Evolutionary conservation across 2,888 invertebrate species (phyloP).

Genomic region (Drosophila peninsularis): DNA sequence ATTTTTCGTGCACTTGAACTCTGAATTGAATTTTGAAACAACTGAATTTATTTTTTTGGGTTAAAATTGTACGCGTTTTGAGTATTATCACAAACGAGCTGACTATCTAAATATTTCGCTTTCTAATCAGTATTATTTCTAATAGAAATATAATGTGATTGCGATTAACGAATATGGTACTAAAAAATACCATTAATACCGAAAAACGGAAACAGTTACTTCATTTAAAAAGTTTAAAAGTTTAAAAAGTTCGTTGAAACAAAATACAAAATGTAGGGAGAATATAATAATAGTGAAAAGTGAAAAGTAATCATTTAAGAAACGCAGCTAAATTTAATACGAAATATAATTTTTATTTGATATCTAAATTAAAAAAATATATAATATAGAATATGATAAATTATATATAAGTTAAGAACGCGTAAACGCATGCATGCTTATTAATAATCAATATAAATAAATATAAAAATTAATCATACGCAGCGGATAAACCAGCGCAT

Average conservation of each 20-base stretch:
- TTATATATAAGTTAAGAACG: not conserved
- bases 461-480: constrained; percentile 12
- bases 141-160: not conserved
- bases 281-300: not conserved
- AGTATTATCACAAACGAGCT: not conserved
- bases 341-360: no score
- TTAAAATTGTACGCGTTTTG: not conserved
- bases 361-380: no score
- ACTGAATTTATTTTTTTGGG: not conserved
- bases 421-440: not conserved
- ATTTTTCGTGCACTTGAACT: not conserved
- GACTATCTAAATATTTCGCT: not conserved
- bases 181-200: constrained; percentile 9
- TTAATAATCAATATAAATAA: constrained; percentile 2
- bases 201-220: constrained; percentile 3
- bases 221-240: no score
- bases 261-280: not conserved
- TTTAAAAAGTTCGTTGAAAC: not conserved
- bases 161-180: not conserved
- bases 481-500: not conserved
- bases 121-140: not conserved
- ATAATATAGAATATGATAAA: no score
- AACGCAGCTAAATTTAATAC: no score
- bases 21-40: constrained; percentile 7
- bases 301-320: not conserved